Base-by-base conservation (phyloP, 1,140 invertebrate genomes). In the Drosophila cardini region DNA sequence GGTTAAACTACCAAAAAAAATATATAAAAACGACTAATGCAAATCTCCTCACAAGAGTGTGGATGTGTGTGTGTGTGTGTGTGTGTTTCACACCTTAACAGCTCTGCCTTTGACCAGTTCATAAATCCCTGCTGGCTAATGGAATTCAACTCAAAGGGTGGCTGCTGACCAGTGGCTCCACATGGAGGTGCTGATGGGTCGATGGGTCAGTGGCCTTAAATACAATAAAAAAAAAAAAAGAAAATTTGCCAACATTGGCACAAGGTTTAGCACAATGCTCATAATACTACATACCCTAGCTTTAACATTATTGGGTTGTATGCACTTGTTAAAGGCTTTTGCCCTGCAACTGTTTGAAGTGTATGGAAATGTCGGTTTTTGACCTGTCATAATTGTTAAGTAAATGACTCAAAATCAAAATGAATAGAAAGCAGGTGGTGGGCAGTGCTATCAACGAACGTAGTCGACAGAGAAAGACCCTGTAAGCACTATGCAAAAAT, bases 81-180 rank as follows among this genome's bases (percentile, higher is more conserved):
- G 34, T 18, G 21, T 46, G 11, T 32, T 58, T 68, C 34, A 68
- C 16, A 69, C 46, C 36, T 69, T 58, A 34, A 58, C 9, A 48
- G 34, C 64, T 26, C 38, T 55, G 53, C 63, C 42, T 67, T 57
- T 48, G 52, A 67, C 36, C 45, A 46, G 7, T 21, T 30, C 42
- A 6, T 52, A 43, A 52, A 40, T 40, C 26, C 40, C 62, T 45
- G 15, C 53, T 16, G 9, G 40, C 42, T 57, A 67, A 67, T 67
- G 53, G 53, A 36, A 67, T 48, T 16, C 32, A 57, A 10, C 42
- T 34, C 63, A 45, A 56, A 42, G 52, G 63, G 52, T 38, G 48
- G 21, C 26, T 45, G n/a, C 40, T 45, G 46, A 48, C 46, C 13
- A 16, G 32, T 55, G 34, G 32, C 43, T 9, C 9, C 43, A 45